phyloP scores from a whole-genome alignment of 1,140 invertebrate genomes.

The Anadara kagoshimensis region DNA sequence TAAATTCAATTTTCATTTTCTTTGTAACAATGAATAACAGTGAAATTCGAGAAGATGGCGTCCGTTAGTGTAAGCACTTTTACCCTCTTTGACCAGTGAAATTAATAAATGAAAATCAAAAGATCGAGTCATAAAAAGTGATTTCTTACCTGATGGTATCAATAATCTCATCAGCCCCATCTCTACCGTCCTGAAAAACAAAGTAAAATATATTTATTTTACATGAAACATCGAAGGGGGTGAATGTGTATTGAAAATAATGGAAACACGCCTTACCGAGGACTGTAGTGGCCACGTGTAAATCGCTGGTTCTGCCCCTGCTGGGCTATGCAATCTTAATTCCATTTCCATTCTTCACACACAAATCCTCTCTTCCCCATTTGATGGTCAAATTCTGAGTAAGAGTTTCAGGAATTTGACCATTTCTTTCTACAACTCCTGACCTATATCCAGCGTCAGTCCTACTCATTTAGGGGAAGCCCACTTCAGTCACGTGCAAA shows the following conservation, averaged over 20 bases:
- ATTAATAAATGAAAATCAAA: too few species aligned
- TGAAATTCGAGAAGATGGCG: too few species aligned
- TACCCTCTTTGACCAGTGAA: too few species aligned
- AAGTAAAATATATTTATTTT: constrained; percentile 5
- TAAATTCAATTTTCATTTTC: too few species aligned
- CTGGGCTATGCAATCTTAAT: constrained; percentile 94
- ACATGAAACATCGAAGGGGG: constrained; percentile 22
- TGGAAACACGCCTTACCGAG: constrained; percentile 80
- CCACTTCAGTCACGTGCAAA: constrained; percentile 34
- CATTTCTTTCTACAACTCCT: constrained; percentile 55
- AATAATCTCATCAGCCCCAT: constrained; percentile 91
- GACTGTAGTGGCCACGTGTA: constrained; percentile 96
- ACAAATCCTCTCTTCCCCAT: constrained; percentile 50
- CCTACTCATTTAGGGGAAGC: constrained; percentile 44
- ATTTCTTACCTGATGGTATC: constrained; percentile 87
- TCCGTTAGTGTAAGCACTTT: too few species aligned
- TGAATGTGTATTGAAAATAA: constrained; percentile 12
- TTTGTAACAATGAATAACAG: too few species aligned
- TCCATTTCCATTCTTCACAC: constrained; percentile 76
- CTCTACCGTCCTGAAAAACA: constrained; percentile 88
- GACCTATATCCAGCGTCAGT: constrained; percentile 64
- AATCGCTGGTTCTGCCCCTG: constrained; percentile 92
- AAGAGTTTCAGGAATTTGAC: constrained; percentile 53
- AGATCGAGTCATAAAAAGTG: too few species aligned
- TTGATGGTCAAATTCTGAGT: constrained; percentile 60